phyloP scores from a whole-genome alignment of 30 jellyfish, hydroid and myxozoan genomes.

The Nemopilema nomurai region DNA sequence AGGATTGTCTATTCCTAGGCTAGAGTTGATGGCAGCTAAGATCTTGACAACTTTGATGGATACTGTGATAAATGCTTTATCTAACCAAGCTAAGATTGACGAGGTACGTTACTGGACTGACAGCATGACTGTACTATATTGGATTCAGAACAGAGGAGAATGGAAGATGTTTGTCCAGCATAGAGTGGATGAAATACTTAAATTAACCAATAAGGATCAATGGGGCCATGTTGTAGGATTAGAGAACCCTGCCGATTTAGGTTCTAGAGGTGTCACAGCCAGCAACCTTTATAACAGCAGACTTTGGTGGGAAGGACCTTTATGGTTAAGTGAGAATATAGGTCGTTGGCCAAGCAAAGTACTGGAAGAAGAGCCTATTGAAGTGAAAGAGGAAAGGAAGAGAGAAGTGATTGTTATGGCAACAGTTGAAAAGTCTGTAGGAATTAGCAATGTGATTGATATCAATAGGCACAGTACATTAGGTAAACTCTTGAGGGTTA shows the following conservation, averaged over 20 bases:
- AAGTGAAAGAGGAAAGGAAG: slow-evolving; percentile 46
- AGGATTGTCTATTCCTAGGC: slow-evolving; percentile 32
- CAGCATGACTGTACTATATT: slow-evolving; percentile 37
- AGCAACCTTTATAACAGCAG: slow-evolving; percentile 37
- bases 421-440: neutral
- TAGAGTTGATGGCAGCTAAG: slow-evolving; percentile 40
- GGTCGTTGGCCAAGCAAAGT: slow-evolving; percentile 42
- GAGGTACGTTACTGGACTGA: slow-evolving; percentile 24
- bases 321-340: slow-evolving; percentile 15
- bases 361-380: slow-evolving; percentile 19
- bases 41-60: slow-evolving; percentile 9
- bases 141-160: slow-evolving; percentile 31
- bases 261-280: slow-evolving; percentile 61
- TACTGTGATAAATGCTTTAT: slow-evolving; percentile 10
- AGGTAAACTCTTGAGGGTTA: slow-evolving; percentile 29
- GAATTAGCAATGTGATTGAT: slow-evolving; percentile 34
- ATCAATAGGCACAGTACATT: slow-evolving; percentile 30
- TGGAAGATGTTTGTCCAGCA: slow-evolving; percentile 53
- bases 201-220: neutral
- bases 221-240: slow-evolving; percentile 32
- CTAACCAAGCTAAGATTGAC: slow-evolving; percentile 1
- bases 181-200: slow-evolving; percentile 31
- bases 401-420: slow-evolving; percentile 19
- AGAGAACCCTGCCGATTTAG: slow-evolving; percentile 63
- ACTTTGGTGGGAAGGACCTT: slow-evolving; percentile 76